Conservation (phyloP, 2,888 invertebrate species). For the Archaeoteleia sp. region DNA sequence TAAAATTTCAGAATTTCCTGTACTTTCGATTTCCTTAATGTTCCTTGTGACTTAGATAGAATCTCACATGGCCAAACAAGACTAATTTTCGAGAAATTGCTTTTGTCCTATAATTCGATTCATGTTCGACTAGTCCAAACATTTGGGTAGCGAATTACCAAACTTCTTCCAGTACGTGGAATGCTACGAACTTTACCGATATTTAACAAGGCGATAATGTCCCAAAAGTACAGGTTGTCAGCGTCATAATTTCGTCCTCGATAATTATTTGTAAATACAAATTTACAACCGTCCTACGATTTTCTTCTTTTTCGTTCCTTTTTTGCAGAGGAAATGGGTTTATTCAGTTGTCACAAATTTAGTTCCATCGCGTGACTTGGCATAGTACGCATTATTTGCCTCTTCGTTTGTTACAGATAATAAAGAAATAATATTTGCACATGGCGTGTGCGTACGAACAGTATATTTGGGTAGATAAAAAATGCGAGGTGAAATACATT, state of each 20-base stretch:
- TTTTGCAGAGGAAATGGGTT: slow-evolving; percentile 17
- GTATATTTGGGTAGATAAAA: too few relatives aligned
- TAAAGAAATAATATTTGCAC: slow-evolving; percentile 33
- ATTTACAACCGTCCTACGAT: neutral
- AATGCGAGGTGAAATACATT: too few relatives aligned
- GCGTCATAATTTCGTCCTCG: slow-evolving; percentile 9
- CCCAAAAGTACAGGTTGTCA: slow-evolving; percentile 34
- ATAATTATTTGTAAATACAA: slow-evolving; percentile 32
- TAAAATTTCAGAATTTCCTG: too few relatives aligned
- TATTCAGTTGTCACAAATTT: slow-evolving; percentile 33
- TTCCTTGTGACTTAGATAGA: too few relatives aligned
- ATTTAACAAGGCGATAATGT: slow-evolving; percentile 40
- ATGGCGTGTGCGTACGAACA: slow-evolving; percentile 9
- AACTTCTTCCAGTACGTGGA: too few relatives aligned
- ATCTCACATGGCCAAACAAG: too few relatives aligned
- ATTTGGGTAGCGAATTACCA: too few relatives aligned
- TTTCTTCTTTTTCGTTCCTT: slow-evolving; percentile 13
- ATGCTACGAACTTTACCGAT: slow-evolving; percentile 26
- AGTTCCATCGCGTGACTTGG: slow-evolving; percentile 35
- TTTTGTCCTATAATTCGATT: too few relatives aligned
- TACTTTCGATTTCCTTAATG: too few relatives aligned
- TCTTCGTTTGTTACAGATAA: slow-evolving; percentile 16
- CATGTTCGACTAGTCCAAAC: too few relatives aligned
- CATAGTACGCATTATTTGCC: slow-evolving; percentile 15
- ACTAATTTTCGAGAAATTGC: too few relatives aligned